Conservation (phyloP, 2,797 vertebrate genomes). For the Parauchenoglanis ngamensis region DNA sequence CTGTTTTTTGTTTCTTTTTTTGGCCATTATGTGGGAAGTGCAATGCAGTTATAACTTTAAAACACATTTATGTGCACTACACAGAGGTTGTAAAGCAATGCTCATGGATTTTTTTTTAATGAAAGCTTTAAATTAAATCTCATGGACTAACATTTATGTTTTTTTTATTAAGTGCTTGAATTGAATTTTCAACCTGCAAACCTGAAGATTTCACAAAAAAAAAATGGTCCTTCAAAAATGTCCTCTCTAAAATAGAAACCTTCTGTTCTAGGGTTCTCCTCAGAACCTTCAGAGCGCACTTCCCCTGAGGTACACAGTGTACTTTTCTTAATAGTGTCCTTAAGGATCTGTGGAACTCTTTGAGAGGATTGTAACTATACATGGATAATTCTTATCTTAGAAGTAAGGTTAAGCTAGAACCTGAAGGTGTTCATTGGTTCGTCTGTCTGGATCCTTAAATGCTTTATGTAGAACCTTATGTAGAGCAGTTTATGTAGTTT, state of each 20-base stretch:
- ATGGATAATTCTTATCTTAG: neutral
- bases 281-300: neutral
- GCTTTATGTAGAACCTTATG: neutral
- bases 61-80: conserved; percentile 4
- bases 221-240: neutral
- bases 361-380: neutral
- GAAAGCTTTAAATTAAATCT: neutral
- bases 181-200: neutral
- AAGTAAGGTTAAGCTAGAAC: neutral
- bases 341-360: neutral
- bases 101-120: neutral
- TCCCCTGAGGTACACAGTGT: neutral
- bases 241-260: neutral
- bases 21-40: conserved; percentile 19
- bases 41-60: conserved; percentile 3
- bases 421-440: neutral
- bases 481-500: neutral
- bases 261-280: neutral
- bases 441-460: neutral
- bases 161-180: neutral
- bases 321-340: neutral
- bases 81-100: neutral
- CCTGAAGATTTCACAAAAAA: neutral
- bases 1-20: neutral
- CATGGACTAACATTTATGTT: neutral